Base-by-base conservation (phyloP, 2,888 invertebrate genomes). In the Drosophila rellima region DNA sequence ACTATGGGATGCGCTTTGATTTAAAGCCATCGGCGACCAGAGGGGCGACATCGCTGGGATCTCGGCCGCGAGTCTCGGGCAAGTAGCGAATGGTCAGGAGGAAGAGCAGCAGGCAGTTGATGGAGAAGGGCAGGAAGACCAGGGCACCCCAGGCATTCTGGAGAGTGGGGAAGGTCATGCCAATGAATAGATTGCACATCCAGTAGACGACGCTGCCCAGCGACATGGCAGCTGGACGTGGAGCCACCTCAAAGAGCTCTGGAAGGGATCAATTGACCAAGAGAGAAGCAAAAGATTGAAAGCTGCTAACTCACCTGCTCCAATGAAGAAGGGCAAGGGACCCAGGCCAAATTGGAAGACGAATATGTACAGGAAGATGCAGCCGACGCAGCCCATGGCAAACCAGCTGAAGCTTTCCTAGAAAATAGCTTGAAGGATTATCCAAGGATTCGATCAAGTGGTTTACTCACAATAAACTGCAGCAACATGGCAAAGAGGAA, bases 141-240 rank as follows among this genome's bases (percentile, higher is more conserved):
- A 94, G 95, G 0, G 96, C 93, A 0, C 96, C 96, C 72, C 96
- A 94, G 15, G 92, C 77, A 18, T 91, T 92, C 77, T 95, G 93
- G 89, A 97, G 90, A 4, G 93, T 92, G 11, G 96, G 95, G 93
- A 82, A 97, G 11, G 94, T 93, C 94, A 97, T 95, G 31, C 96
- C 97, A 55, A 98, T 95, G 2, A 96, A 82, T 91, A 98, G 96
- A 93, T 98, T 98, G 39, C 96, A 96, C 2, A 94, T 94, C 97
- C 98, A 98, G 92, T 97, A 98, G 70, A 95, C 94, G 82, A 97
- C 94, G 63, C 97, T 96, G 31, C 97, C 97, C 90, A 97, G 93
- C 39, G 97, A 95, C 97, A 97, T 97, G 44, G 96, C 97, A 6
- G 95, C 95, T 0, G 96, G 95, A 17, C 97, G 94, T 0, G 97